Percentiles rank a stretch among this genome's conserved stretches.
Evolutionary conservation across 2,113 vertebrate genomes (phyloP).

Genomic region (Pholis gunnellus): DNA sequence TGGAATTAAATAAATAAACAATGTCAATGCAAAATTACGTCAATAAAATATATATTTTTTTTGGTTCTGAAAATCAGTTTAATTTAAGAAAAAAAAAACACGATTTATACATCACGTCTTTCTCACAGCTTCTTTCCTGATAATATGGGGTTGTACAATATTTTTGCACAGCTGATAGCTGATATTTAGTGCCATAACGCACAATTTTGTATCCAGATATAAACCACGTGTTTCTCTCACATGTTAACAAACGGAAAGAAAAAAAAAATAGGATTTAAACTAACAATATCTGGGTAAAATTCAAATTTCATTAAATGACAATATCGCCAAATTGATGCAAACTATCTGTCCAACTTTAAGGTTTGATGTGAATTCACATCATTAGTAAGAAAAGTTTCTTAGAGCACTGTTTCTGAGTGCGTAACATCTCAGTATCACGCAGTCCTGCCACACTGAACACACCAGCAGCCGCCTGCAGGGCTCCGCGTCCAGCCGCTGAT

Average conservation of each 20-base stretch:
- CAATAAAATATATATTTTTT: neutral
- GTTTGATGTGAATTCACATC: neutral
- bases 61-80: neutral
- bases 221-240: neutral
- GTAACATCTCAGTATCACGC: neutral
- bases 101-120: neutral
- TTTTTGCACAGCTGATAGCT: neutral
- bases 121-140: neutral
- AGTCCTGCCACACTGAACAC: neutral
- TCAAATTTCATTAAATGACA: neutral
- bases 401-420: neutral
- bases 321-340: neutral
- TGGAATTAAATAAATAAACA: neutral
- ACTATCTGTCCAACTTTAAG: neutral
- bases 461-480: neutral
- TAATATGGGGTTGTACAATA: neutral
- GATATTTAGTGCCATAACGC: neutral
- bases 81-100: neutral
- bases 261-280: neutral
- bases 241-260: neutral
- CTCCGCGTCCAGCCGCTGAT: slow-evolving; percentile 52
- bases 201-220: neutral
- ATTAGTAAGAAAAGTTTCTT: slow-evolving; percentile 5
- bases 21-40: neutral
- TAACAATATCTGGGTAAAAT: neutral